Evolutionary conservation across 2,797 vertebrate species (phyloP), one percentile per base, ranked within the genome.

Genomic region (Lateolabrax maculatus): DNA sequence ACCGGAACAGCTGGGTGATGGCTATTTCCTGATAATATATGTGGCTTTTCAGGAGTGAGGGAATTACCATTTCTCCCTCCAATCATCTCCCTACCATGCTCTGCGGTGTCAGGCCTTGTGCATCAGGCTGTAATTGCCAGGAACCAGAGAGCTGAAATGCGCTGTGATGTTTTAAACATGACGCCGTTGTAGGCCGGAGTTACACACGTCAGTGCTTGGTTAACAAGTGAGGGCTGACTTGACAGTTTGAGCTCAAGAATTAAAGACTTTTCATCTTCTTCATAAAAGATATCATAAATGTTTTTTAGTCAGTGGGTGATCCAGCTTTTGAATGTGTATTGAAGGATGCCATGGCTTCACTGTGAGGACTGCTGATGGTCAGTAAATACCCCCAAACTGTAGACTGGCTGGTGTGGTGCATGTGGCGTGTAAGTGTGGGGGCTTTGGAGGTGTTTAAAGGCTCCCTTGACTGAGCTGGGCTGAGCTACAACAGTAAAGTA

Each of bases 91-190:
- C 37, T 65, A 1, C 61, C 1, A 16, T 0, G 61, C 60, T 66
- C 76, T 43, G 55, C 16, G 3, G 67, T 64, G 79, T 79, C 71
- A 31, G 2, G 75, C 70, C 48, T 3, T 55, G 75, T 80, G 79
- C 87, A 36, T 88, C 77, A 69, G 77, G 55, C 60, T 75, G 71
- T 79, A 80, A 92, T 84, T 86, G 72, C 41, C 51, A 12, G 36
- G 18, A 63, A 41, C 16, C 75, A 23, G 62, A 46, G 52, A 60
- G 64, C 75, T 75, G 79, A 69, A 78, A 83, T 29, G 58, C 43
- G 29, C 5, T 60, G 49, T 39, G 44, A 89, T 85, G 83, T 88
- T 88, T 90, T 75, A 89, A 82, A 86, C 81, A 84, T 86, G 77
- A 80, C 2, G 15, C 21, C 6, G 55, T 10, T 57, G 81, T 16